phyloP scores from a whole-genome alignment of 2,113 vertebrate genomes.

The Coptodon rendalli region DNA sequence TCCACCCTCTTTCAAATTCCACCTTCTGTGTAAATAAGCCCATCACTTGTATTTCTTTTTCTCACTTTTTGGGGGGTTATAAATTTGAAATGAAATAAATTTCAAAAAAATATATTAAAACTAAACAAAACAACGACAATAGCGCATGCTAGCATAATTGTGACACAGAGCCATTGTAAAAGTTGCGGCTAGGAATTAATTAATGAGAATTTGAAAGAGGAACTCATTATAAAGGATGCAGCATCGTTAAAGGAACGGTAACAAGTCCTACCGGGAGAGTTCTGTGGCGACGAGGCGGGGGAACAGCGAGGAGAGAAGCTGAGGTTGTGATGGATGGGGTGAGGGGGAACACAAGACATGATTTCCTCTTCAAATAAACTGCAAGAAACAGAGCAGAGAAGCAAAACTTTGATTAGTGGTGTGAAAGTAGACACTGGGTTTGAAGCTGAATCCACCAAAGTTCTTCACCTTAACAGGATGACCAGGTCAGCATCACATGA shows the following conservation, averaged over 20 bases:
- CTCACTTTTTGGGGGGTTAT: neutral
- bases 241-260: neutral
- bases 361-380: conserved; percentile 98
- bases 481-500: conserved; percentile 97
- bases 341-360: conserved; percentile 90
- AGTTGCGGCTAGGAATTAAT: neutral
- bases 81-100: neutral
- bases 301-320: conserved; percentile 95
- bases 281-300: conserved; percentile 92
- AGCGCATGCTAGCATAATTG: neutral
- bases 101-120: rapidly evolving
- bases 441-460: neutral
- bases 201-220: neutral
- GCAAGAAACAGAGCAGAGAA: neutral
- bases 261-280: conserved; percentile 84
- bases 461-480: conserved; percentile 87
- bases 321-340: conserved; percentile 86
- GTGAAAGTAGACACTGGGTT: neutral
- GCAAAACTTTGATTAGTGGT: neutral
- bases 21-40: neutral
- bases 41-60: neutral
- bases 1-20: neutral
- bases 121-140: neutral
- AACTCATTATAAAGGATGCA: neutral
- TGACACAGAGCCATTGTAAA: neutral